Evolutionary conservation across 2,888 invertebrate genomes (phyloP).

Genomic region (Xanthorhoe designata): DNA sequence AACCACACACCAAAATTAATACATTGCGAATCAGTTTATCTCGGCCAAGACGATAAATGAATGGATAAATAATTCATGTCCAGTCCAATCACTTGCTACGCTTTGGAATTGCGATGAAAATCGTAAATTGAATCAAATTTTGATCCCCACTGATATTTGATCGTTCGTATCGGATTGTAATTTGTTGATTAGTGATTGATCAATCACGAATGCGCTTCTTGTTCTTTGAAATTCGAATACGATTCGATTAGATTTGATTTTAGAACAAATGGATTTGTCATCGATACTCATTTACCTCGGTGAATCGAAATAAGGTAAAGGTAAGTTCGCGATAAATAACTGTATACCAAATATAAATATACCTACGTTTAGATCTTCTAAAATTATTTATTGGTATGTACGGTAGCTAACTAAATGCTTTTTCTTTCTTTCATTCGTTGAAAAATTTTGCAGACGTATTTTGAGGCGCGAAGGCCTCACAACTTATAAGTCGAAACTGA

Average conservation of each 20-base stretch:
- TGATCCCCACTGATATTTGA: slow-evolving; percentile 3
- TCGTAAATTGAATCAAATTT: slow-evolving; percentile 6
- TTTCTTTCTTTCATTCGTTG: no score
- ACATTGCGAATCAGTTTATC: slow-evolving; percentile 54
- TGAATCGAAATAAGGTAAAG: background rate
- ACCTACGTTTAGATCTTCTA: no score
- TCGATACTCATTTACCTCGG: no score
- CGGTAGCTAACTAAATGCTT: no score
- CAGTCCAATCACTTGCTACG: slow-evolving; percentile 52
- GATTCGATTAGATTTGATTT: background rate
- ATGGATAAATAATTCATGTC: slow-evolving; percentile 55
- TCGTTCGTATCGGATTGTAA: slow-evolving; percentile 2
- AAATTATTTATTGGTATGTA: no score
- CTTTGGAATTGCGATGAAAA: slow-evolving; percentile 38
- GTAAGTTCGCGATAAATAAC: background rate
- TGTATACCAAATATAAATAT: background rate
- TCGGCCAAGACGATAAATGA: slow-evolving; percentile 48
- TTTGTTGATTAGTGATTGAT: slow-evolving; percentile 4
- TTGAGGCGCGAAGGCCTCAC: no score
- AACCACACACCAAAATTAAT: slow-evolving; percentile 41
- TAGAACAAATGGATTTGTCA: background rate
- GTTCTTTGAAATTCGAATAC: background rate
- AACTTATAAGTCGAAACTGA: no score
- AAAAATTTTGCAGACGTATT: no score
- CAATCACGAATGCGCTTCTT: slow-evolving; percentile 8